Conservation (phyloP, 2,113 vertebrate species). For the Alethe diademata region DNA sequence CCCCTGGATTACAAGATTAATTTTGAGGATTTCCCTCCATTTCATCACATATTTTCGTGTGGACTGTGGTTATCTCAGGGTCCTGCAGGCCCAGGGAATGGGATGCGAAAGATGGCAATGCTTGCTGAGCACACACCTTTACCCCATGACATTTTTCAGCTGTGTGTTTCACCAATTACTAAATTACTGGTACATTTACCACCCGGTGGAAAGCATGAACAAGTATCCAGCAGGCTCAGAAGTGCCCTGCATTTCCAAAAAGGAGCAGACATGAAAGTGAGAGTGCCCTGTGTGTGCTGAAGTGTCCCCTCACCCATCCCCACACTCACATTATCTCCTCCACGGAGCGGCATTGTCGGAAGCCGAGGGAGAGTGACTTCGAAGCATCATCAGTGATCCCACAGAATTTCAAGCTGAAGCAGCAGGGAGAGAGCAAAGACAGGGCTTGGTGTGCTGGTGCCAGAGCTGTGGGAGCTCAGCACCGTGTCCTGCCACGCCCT, state of each 20-base stretch:
- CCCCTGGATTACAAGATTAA: not conserved
- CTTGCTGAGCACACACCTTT: not conserved
- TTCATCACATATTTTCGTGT: not conserved
- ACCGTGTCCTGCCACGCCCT: rapidly evolving
- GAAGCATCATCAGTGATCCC: conserved; percentile 55
- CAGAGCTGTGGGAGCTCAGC: not conserved
- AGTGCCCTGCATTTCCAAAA: not conserved
- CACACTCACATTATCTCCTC: conserved; percentile 76
- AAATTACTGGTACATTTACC: not conserved
- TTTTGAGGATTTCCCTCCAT: not conserved
- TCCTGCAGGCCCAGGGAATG: not conserved
- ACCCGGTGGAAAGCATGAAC: not conserved
- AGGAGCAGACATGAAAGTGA: not conserved
- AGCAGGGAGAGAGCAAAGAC: not conserved
- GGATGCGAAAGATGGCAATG: not conserved
- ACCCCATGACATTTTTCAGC: not conserved
- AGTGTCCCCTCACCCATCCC: not conserved
- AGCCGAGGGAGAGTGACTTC: not conserved
- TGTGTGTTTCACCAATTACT: not conserved
- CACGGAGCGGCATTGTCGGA: conserved; percentile 53
- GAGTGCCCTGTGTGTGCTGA: not conserved
- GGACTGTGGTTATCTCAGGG: not conserved
- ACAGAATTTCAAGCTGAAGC: conserved; percentile 66
- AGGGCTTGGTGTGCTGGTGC: not conserved
- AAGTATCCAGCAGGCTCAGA: not conserved